phyloP scores from a whole-genome alignment of 35 echinoderm and acorn worm genomes.

The Eucidaris tribuloides region DNA sequence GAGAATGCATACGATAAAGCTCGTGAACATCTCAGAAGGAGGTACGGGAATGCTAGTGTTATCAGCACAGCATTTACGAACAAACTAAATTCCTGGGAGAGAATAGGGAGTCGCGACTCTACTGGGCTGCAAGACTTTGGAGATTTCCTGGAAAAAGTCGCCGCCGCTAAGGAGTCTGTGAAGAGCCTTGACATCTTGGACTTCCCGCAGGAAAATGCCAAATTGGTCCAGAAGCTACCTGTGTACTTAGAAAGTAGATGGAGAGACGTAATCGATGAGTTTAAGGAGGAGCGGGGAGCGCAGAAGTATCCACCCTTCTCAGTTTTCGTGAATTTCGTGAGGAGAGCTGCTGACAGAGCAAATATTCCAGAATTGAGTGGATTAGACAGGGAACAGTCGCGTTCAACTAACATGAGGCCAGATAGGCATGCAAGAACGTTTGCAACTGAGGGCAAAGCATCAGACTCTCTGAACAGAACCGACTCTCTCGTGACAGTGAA shows the following conservation, averaged over 20 bases:
- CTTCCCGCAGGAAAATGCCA: slow-evolving; percentile 21
- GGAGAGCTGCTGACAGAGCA: slow-evolving; percentile 5
- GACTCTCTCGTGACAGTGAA: no score
- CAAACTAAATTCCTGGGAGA: slow-evolving; percentile 9
- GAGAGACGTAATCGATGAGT: neutral
- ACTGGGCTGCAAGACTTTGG: neutral
- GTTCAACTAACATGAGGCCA: neutral
- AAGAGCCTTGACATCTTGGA: neutral
- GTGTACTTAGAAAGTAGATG: slow-evolving; percentile 18
- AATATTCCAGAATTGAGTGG: slow-evolving; percentile 21
- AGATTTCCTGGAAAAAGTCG: slow-evolving; percentile 20
- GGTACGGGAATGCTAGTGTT: slow-evolving; percentile 25
- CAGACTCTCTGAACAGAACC: no score
- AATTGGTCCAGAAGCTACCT: slow-evolving; percentile 19
- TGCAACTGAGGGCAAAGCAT: neutral
- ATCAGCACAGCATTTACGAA: neutral
- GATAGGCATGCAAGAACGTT: neutral
- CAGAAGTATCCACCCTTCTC: slow-evolving; percentile 7
- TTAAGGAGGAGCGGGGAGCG: neutral
- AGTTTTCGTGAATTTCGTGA: slow-evolving; percentile 1
- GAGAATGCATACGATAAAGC: slow-evolving; percentile 15
- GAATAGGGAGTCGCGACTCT: neutral
- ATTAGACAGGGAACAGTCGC: neutral
- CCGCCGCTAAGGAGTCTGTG: neutral
- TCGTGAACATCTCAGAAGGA: neutral